A percentile compares a stretch with the other conserved stretches of the same genome.
Evolutionary conservation across 1,140 invertebrate species (phyloP).

Genomic region (Drosophila kepulauana): DNA sequence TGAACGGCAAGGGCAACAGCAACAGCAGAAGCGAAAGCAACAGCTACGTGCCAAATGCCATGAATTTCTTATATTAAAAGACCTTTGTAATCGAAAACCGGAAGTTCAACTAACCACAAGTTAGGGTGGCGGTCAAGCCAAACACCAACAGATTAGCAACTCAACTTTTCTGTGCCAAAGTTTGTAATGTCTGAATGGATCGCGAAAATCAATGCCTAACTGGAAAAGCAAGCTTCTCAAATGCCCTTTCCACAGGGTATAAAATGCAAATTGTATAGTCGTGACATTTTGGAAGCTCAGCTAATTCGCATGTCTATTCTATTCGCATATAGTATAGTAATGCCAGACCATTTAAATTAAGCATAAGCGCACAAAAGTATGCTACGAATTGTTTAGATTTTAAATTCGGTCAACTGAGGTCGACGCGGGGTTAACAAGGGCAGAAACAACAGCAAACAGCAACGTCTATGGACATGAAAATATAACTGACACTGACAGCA

Average conservation of each 20-base stretch:
- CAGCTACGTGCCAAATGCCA: slow-evolving; percentile 71
- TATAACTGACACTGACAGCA: slow-evolving; percentile 75
- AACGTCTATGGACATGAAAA: slow-evolving; percentile 53
- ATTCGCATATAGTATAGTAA: background rate
- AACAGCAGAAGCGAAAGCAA: slow-evolving; percentile 20
- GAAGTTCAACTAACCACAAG: slow-evolving; percentile 69
- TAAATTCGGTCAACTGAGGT: slow-evolving; percentile 64
- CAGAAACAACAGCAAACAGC: slow-evolving; percentile 22
- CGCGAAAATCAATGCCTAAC: slow-evolving; percentile 52
- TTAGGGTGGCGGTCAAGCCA: slow-evolving; percentile 41
- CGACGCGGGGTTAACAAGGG: slow-evolving; percentile 17
- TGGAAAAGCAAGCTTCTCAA: background rate
- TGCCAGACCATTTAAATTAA: slow-evolving; percentile 8
- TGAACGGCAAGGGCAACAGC: slow-evolving; percentile 18
- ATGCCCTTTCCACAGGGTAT: slow-evolving; percentile 12
- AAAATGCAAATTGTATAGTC: slow-evolving; percentile 55
- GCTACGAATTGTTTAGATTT: slow-evolving; percentile 40
- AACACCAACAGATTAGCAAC: slow-evolving; percentile 68
- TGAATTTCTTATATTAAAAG: slow-evolving; percentile 78
- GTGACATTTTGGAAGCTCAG: slow-evolving; percentile 44
- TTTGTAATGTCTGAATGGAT: slow-evolving; percentile 44
- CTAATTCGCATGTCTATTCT: slow-evolving; percentile 52
- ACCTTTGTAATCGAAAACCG: slow-evolving; percentile 77
- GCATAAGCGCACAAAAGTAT: slow-evolving; percentile 52
- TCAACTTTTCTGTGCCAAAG: slow-evolving; percentile 67